Conservation (phyloP, 2,113 vertebrate species). For the Protobothrops mucrosquamatus region DNA sequence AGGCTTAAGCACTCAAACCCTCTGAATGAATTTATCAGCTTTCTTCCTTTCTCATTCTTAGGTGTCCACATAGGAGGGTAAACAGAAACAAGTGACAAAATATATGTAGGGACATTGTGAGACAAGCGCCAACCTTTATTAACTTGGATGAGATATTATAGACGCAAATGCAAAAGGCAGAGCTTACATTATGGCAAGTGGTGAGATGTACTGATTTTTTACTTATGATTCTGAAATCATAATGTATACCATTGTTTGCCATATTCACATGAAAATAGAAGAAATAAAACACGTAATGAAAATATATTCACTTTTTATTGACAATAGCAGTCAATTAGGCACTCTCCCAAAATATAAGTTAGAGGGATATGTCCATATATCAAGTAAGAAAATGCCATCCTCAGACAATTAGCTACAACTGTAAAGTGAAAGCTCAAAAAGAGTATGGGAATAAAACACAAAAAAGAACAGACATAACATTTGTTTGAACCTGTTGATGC, state of each 20-base stretch:
- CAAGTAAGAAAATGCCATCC: slow-evolving; percentile 16
- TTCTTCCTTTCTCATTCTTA: not conserved
- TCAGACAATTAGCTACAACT: slow-evolving; percentile 18
- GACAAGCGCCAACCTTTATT: not conserved
- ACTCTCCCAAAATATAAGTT: slow-evolving; percentile 15
- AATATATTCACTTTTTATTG: slow-evolving; percentile 5
- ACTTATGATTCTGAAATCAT: not conserved
- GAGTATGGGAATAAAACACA: not conserved
- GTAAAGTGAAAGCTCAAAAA: not conserved
- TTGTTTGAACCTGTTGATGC: slow-evolving; percentile 5
- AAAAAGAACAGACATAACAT: slow-evolving; percentile 14
- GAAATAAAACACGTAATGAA: slow-evolving; percentile 17
- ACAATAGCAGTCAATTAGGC: slow-evolving; percentile 17
- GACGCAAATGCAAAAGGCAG: not conserved
- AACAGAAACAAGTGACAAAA: not conserved
- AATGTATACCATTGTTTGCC: slow-evolving; percentile 13
- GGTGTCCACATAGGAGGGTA: not conserved
- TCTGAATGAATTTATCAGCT: not conserved
- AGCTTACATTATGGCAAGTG: not conserved
- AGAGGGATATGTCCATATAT: slow-evolving; percentile 15
- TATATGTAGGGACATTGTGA: not conserved
- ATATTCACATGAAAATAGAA: slow-evolving; percentile 22
- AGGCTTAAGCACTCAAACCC: not conserved
- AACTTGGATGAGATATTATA: not conserved
- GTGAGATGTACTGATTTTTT: not conserved